phyloP scores from a whole-genome alignment of 2,113 vertebrate genomes.

The Anser cygnoides region DNA sequence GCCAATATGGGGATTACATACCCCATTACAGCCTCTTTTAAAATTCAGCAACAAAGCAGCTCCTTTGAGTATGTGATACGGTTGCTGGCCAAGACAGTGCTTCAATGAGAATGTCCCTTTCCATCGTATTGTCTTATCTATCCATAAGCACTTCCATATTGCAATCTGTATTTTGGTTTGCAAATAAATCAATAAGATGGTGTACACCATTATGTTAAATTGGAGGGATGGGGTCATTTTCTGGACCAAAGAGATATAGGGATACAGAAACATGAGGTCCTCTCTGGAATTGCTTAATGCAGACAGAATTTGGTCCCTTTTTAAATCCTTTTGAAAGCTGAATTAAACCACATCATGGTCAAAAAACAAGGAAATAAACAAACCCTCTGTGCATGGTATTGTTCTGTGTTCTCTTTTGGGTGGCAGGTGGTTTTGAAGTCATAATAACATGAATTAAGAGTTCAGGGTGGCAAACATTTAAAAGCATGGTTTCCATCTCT shows the following conservation, averaged over 20 bases:
- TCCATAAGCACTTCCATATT: background rate
- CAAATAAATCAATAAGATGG: background rate
- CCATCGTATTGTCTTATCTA: background rate
- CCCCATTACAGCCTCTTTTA: background rate
- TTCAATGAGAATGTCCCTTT: background rate
- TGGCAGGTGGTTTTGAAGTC: slow-evolving; percentile 25
- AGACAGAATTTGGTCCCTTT: background rate
- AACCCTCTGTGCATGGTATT: background rate
- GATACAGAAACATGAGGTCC: background rate
- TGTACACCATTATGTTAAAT: background rate
- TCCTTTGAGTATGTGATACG: rapidly evolving
- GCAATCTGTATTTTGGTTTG: background rate
- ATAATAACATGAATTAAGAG: slow-evolving; percentile 33
- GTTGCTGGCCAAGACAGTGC: background rate
- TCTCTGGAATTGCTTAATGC: background rate
- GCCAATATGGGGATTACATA: background rate
- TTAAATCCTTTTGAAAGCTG: background rate
- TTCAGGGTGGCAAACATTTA: slow-evolving; percentile 18
- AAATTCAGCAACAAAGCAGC: background rate
- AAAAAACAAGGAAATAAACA: background rate
- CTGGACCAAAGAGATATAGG: background rate
- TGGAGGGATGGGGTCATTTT: background rate
- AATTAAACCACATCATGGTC: background rate
- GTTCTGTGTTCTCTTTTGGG: background rate
- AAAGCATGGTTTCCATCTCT: background rate